These are phyloP conservation scores for Arizona elegans DNA, from an alignment of 2,113 vertebrate genomes.

Conservation along the genomic window DNA sequence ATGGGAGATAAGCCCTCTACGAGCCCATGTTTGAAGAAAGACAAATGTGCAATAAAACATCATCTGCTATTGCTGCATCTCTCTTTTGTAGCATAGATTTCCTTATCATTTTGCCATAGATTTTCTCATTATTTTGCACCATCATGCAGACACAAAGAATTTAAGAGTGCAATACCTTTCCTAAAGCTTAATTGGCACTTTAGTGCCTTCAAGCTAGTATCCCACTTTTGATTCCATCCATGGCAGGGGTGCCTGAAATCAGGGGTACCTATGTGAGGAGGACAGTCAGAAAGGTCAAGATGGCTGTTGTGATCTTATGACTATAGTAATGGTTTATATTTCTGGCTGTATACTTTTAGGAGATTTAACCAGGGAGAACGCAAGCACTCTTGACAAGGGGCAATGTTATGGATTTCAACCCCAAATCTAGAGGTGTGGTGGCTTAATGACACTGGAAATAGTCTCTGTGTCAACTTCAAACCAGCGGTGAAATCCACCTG, in stretches of 20 bases:
- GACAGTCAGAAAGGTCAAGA: not conserved
- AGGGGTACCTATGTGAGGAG: not conserved
- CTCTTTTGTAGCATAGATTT: not conserved
- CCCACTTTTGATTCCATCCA: not conserved
- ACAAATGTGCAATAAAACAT: not conserved
- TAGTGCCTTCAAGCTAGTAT: not conserved
- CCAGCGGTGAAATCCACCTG: too few species aligned
- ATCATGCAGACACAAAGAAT: not conserved
- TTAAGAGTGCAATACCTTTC: not conserved
- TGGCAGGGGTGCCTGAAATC: not conserved
- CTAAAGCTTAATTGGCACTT: not conserved
- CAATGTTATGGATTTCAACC: not conserved
- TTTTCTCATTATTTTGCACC: not conserved
- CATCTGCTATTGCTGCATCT: not conserved
- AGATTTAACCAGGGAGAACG: not conserved
- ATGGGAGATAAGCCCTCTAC: not conserved
- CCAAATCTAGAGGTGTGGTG: not conserved
- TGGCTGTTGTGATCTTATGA: not conserved
- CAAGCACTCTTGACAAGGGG: not conserved
- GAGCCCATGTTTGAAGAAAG: not conserved
- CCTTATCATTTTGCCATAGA: not conserved
- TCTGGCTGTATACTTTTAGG: not conserved
- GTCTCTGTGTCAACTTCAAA: not conserved
- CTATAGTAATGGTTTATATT: not conserved
- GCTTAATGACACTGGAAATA: too few species aligned